These are phyloP conservation scores for Dicycla oo DNA, from an alignment of 2,888 invertebrate species.

Conservation along the genomic window DNA sequence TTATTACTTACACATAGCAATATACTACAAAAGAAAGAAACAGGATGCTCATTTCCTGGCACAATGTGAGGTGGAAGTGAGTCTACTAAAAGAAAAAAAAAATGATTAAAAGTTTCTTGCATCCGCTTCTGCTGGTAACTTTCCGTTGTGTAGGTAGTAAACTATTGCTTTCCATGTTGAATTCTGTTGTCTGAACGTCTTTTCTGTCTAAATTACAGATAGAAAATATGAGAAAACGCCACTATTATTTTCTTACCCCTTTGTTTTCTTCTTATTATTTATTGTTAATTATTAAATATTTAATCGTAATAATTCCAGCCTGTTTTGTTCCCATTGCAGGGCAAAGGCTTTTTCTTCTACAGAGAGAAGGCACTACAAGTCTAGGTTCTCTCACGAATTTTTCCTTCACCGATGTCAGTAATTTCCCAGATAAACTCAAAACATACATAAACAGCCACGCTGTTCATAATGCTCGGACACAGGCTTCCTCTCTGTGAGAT, in stretches of 20 bases:
- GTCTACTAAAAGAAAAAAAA: neutral
- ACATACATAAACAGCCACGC: too few relatives aligned
- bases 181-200: neutral
- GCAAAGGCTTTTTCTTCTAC: too few relatives aligned
- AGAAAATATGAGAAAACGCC: neutral
- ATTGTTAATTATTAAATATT: neutral
- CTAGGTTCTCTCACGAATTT: too few relatives aligned
- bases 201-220: neutral
- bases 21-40: neutral
- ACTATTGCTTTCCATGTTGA: neutral
- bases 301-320: neutral
- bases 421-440: too few relatives aligned
- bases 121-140: neutral
- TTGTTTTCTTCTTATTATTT: neutral
- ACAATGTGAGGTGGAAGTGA: slow-evolving; percentile 6
- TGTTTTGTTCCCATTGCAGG: too few relatives aligned
- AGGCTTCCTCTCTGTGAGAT: too few relatives aligned
- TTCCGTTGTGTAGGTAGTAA: too few relatives aligned
- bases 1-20: neutral
- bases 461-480: too few relatives aligned
- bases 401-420: too few relatives aligned
- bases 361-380: too few relatives aligned
- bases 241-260: neutral
- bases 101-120: slow-evolving; percentile 2
- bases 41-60: slow-evolving; percentile 41